These are phyloP conservation scores for Tryphoninae sp. DNA, from an alignment of 2,888 invertebrate species.

Conservation along the genomic window DNA sequence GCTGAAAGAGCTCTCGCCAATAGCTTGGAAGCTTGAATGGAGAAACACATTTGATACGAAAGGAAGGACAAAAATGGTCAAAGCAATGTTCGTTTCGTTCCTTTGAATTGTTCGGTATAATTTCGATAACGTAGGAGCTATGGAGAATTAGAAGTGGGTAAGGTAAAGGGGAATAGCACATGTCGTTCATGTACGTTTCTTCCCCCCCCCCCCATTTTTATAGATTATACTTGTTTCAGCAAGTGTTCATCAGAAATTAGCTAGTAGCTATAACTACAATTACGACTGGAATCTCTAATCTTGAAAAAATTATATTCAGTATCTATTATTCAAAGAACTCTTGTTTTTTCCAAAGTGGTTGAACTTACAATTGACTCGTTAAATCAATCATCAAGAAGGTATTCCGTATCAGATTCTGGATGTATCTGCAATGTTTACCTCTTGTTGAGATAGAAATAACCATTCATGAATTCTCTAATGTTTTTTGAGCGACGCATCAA, in stretches of 20 bases:
- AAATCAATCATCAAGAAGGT: neutral
- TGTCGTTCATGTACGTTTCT: constrained; percentile 26
- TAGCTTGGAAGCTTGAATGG: constrained; percentile 5
- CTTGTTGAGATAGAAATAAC: neutral
- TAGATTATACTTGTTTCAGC: constrained; percentile 24
- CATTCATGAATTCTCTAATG: neutral
- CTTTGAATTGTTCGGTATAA: constrained; percentile 54
- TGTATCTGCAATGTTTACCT: neutral
- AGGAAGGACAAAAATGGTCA: neutral
- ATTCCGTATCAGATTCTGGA: neutral
- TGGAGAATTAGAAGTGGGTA: constrained; percentile 17
- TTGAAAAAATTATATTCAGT: no score
- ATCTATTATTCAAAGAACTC: no score
- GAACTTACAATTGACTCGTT: no score
- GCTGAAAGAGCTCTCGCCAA: neutral
- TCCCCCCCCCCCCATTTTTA: constrained; percentile 11
- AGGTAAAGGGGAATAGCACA: constrained; percentile 47
- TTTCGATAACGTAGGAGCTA: constrained; percentile 65
- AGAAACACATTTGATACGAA: neutral
- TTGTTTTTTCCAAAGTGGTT: no score
- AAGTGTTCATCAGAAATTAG: neutral
- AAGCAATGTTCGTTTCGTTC: constrained; percentile 1
- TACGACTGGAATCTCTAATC: no score
- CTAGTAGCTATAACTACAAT: no score
- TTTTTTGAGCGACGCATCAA: no score